These are phyloP conservation scores for Delphinapterus leucas DNA, from an alignment of 2,113 vertebrate species.

Conservation along the genomic window DNA sequence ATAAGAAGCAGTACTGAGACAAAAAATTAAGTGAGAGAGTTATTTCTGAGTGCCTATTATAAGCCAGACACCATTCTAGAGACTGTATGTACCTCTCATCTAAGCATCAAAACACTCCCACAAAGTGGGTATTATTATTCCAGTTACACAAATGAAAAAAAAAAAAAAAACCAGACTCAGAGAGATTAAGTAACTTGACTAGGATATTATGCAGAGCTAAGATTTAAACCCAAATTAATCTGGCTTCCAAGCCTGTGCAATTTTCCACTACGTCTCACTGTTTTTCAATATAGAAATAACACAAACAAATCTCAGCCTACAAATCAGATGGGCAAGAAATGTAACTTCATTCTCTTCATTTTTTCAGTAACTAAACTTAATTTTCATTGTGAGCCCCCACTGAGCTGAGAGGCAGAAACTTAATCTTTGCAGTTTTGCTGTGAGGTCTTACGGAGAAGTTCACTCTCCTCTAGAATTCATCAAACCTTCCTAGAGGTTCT, in stretches of 20 bases:
- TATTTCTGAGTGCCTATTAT: not conserved
- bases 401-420: not conserved
- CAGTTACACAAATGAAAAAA: not conserved
- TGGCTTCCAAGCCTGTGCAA: not conserved
- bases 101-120: not conserved
- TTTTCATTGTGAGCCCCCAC: not conserved
- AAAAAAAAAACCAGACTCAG: not conserved
- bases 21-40: not conserved
- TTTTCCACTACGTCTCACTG: not conserved
- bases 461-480: not conserved
- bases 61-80: not conserved
- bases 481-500: not conserved
- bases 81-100: too few species aligned
- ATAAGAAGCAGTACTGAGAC: not conserved
- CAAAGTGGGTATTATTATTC: not conserved
- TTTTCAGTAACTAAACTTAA: conserved; percentile 3
- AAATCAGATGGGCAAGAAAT: not conserved
- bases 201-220: not conserved
- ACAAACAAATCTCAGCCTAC: not conserved
- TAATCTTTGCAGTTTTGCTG: not conserved
- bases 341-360: not conserved
- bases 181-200: not conserved
- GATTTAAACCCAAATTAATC: not conserved
- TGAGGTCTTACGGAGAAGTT: not conserved
- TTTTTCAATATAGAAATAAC: not conserved